Percentiles rank a stretch among this genome's conserved stretches.
Evolutionary conservation across 2,113 vertebrate species (phyloP).

Genomic region (Pedetes capensis): DNA sequence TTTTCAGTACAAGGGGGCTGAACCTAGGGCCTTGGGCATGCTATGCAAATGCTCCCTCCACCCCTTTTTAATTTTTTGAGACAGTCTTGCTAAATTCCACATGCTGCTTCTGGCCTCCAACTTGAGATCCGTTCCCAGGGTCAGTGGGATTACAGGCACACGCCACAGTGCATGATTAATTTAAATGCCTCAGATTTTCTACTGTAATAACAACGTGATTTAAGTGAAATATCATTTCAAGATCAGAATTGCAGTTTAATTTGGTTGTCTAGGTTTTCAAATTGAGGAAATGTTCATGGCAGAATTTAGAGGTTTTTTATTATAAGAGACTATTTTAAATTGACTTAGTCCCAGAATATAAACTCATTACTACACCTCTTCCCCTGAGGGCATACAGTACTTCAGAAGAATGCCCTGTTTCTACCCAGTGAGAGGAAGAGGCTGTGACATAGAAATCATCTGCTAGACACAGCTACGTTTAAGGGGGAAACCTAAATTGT

Average conservation of each 20-base stretch:
- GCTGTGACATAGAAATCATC: not conserved
- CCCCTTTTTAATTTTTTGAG: too few species aligned
- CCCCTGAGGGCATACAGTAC: not conserved
- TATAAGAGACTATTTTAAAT: not conserved
- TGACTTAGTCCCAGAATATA: not conserved
- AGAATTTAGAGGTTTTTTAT: not conserved
- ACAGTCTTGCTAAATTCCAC: too few species aligned
- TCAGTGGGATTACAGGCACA: too few species aligned
- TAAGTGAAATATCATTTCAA: not conserved
- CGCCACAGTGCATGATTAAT: too few species aligned
- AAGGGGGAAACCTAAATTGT: not conserved
- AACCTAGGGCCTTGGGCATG: too few species aligned
- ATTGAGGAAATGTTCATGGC: not conserved
- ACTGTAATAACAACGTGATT: not conserved
- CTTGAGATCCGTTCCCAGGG: too few species aligned
- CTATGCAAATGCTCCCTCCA: too few species aligned
- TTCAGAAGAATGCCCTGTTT: not conserved
- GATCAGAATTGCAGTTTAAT: not conserved
- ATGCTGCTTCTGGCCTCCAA: too few species aligned
- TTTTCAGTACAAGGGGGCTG: too few species aligned
- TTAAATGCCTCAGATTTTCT: not conserved
- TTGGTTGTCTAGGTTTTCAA: not conserved
- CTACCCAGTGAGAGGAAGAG: not conserved
- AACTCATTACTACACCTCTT: too few species aligned
- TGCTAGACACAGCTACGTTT: not conserved